Evolutionary conservation across 2,113 vertebrate genomes (phyloP), one percentile per base, ranked within the genome.

Genomic region (Phasianus colchicus): DNA sequence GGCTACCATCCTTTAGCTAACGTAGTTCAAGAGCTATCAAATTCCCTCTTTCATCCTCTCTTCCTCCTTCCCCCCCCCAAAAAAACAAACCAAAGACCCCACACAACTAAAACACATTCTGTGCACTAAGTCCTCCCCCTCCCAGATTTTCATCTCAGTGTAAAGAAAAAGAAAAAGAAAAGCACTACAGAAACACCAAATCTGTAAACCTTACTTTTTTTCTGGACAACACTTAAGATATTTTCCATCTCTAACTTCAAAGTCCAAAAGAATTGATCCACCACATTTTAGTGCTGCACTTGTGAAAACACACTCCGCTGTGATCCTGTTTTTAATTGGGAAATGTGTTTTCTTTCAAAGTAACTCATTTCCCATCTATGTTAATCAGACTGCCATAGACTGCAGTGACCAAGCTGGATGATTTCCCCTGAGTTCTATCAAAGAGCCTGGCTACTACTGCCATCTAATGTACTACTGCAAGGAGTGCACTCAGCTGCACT

Each of bases 331-430:
- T 76, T 73, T 45, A 71, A 54, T 30, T 12, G 66, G 30, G 64
- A 83, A 88, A 70, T 1, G 10, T 6, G 10, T 43, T 84, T 47
- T 64, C 30, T 60, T 71, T 47, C 40, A 8, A 69, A 92, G n/a
- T 1, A 73, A 24, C 6, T 20, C 40, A 76, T 47, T 16, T 82
- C 10, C 22, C 32, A 47, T 10, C 22, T 19, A 1, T 10, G 34
- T 17, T 47, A 36, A 57, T 25, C 48, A 47, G 34, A 32, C 10
- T 47, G 38, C 11, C 32, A 20, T 5, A 13, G 0, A 0, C 18
- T 63, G 65, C 71, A 45, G 40, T 3, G n/a, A 2, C 18, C 29
- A 40, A 73, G 50, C 29, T 34, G 40, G 43, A 21, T 19, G 30
- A 65, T 36, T 13, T 27, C 30, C 71, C 45, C 52, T 2, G 71